Conservation (phyloP, 2,888 invertebrate genomes). For the Julus scanicus region DNA sequence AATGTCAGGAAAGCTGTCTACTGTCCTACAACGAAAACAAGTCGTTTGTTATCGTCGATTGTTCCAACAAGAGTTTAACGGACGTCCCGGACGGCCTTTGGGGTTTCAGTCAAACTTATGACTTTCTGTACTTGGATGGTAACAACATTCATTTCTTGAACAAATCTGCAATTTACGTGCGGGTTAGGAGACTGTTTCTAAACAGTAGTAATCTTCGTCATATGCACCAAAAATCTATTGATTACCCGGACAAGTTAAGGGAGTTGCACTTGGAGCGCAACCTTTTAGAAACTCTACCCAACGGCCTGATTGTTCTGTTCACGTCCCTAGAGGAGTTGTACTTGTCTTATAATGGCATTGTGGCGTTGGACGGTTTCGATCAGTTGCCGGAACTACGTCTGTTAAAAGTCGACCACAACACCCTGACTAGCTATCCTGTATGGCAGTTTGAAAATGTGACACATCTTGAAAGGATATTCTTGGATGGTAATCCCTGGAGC, state of each 20-base stretch:
- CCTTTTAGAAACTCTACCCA: background rate
- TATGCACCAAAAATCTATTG: background rate
- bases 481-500: constrained; percentile 41
- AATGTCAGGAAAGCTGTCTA: too few relatives aligned
- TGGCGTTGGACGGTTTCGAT: background rate
- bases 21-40: too few relatives aligned
- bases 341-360: background rate
- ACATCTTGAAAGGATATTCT: background rate
- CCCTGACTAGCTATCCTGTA: background rate
- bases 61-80: too few relatives aligned
- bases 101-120: too few relatives aligned
- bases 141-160: too few relatives aligned
- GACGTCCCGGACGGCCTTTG: too few relatives aligned
- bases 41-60: too few relatives aligned
- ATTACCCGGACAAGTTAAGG: background rate
- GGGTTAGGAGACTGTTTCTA: background rate
- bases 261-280: background rate
- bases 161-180: too few relatives aligned
- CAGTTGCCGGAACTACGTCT: background rate
- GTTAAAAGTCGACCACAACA: background rate
- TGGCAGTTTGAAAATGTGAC: background rate
- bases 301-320: background rate
- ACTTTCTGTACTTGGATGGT: too few relatives aligned
- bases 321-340: background rate
- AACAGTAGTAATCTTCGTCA: background rate